A percentile compares a stretch with the other conserved stretches of the same genome.
These are phyloP conservation scores for Oreotrochilus melanogaster DNA, from an alignment of 2,113 vertebrate species.

Conservation along the genomic window DNA sequence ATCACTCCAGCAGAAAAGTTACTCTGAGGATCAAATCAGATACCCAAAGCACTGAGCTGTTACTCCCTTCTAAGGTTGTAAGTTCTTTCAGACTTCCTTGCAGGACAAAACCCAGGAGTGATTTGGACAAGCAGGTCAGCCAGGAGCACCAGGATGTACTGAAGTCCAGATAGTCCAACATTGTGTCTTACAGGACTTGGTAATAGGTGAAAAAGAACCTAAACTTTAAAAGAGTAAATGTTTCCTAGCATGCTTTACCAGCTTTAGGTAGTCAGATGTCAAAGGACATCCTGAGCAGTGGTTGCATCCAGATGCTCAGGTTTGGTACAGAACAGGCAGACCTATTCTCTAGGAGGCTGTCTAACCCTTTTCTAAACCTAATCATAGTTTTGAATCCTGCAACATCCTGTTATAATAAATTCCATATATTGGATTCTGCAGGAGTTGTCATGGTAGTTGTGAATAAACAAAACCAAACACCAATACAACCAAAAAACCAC, in stretches of 20 bases:
- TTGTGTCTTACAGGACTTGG: background rate
- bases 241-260: background rate
- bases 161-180: background rate
- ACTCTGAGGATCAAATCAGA: background rate
- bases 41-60: background rate
- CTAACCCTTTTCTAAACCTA: background rate
- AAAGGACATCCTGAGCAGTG: background rate
- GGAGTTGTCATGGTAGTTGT: too few relatives aligned
- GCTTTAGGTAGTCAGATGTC: background rate
- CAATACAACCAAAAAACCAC: background rate
- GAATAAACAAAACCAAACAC: background rate
- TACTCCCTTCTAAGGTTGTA: background rate
- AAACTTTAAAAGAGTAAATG: background rate
- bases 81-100: background rate
- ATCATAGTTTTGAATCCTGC: background rate
- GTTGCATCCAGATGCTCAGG: rapidly evolving
- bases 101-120: background rate
- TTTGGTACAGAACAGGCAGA: background rate
- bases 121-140: background rate
- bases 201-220: background rate
- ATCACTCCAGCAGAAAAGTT: background rate
- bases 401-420: background rate
- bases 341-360: background rate
- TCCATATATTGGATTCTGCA: background rate
- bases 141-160: background rate